Evolutionary conservation across 2,113 vertebrate species (phyloP).

Genomic region (Syngnathus scovelli): DNA sequence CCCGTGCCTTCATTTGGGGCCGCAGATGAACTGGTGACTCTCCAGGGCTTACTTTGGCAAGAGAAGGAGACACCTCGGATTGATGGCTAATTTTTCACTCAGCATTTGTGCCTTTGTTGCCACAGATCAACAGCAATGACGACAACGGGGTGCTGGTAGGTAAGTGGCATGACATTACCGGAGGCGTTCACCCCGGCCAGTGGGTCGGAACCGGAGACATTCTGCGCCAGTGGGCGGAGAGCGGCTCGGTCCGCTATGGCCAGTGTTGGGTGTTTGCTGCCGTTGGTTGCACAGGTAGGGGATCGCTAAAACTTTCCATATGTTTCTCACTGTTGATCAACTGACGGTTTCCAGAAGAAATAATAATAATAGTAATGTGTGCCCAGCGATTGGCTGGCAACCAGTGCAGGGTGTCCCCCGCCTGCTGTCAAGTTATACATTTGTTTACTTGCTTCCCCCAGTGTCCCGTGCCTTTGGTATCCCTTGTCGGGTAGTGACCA

Average conservation of each 20-base stretch:
- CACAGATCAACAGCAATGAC: slow-evolving; percentile 84
- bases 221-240: slow-evolving; percentile 74
- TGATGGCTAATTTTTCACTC: too few species aligned
- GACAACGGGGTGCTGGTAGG: slow-evolving; percentile 80
- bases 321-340: not conserved
- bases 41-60: too few species aligned
- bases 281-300: slow-evolving; percentile 80
- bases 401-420: too few species aligned
- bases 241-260: slow-evolving; percentile 75
- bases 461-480: slow-evolving; percentile 81
- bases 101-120: not conserved
- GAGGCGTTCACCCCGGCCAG: slow-evolving; percentile 73
- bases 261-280: slow-evolving; percentile 96
- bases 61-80: too few species aligned
- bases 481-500: slow-evolving; percentile 83
- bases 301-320: not conserved
- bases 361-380: too few species aligned
- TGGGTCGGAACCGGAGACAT: slow-evolving; percentile 85
- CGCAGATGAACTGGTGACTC: too few species aligned
- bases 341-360: not conserved
- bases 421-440: too few species aligned
- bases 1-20: not conserved
- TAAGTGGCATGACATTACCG: slow-evolving; percentile 67
- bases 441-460: slow-evolving; percentile 36
- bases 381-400: too few species aligned